Conservation (phyloP, 2,113 vertebrate genomes). For the Myanophis thanlyinensis region DNA sequence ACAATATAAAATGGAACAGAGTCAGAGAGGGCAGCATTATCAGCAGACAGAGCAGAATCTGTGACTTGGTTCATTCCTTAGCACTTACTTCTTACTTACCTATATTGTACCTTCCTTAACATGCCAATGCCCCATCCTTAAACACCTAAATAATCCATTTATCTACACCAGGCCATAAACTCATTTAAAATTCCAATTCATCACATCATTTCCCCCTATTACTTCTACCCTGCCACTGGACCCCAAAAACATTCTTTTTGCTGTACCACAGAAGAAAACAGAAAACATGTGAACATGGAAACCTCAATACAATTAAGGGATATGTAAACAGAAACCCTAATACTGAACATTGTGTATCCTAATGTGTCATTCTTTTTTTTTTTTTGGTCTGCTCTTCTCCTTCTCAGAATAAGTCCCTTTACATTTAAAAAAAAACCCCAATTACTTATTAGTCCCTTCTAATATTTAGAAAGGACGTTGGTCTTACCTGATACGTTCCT, state of each 20-base stretch:
- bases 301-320: background rate
- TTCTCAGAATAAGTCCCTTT: background rate
- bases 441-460: background rate
- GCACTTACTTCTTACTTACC: conserved; percentile 29
- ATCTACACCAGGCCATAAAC: background rate
- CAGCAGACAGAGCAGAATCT: background rate
- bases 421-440: background rate
- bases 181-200: background rate
- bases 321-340: background rate
- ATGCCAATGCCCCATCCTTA: background rate
- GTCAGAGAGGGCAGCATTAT: conserved; percentile 8
- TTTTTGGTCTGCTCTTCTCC: background rate
- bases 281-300: background rate
- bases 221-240: background rate
- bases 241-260: background rate
- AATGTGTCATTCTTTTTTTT: background rate
- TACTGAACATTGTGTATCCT: background rate
- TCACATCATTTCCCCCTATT: background rate
- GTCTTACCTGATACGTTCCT: too few species aligned
- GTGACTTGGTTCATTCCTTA: conserved; percentile 35
- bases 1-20: background rate
- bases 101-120: conserved; percentile 22
- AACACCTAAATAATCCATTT: conserved; percentile 5
- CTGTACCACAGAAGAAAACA: background rate
- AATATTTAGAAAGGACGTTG: background rate